Conservation (phyloP, 2,888 invertebrate genomes). For the Cheilosia pagana region DNA sequence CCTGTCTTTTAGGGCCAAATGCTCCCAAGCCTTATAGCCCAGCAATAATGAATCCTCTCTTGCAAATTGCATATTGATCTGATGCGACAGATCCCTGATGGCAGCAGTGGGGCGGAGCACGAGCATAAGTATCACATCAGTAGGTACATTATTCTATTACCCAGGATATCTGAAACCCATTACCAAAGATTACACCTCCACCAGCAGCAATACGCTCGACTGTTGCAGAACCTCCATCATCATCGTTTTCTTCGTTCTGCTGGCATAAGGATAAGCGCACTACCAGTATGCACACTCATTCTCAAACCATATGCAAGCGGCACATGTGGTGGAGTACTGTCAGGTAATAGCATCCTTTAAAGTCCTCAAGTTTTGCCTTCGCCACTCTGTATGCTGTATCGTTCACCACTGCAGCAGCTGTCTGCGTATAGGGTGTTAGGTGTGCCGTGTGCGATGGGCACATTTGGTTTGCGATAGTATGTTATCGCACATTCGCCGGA, state of each 20-base stretch:
- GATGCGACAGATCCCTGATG: too few relatives aligned
- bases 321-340: neutral
- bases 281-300: neutral
- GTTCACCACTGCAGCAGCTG: neutral
- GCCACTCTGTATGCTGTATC: neutral
- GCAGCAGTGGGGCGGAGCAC: neutral
- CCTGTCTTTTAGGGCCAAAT: too few relatives aligned
- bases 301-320: neutral
- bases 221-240: constrained; percentile 31
- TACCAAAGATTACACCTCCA: constrained; percentile 66
- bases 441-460: too few relatives aligned
- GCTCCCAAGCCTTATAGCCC: too few relatives aligned
- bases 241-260: constrained; percentile 10
- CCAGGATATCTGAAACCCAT: constrained; percentile 67
- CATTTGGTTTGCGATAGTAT: too few relatives aligned
- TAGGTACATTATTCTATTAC: constrained; percentile 54
- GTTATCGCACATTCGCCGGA: neutral
- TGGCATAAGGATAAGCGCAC: constrained; percentile 27
- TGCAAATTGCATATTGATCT: too few relatives aligned
- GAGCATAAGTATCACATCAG: constrained; percentile 28
- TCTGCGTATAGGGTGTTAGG: neutral
- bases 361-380: constrained; percentile 39
- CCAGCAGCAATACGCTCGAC: constrained; percentile 14
- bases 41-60: too few relatives aligned
- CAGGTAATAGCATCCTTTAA: constrained; percentile 30